Evolutionary conservation across 1,140 invertebrate genomes (phyloP).

Genomic region (Bicyclus anynana): DNA sequence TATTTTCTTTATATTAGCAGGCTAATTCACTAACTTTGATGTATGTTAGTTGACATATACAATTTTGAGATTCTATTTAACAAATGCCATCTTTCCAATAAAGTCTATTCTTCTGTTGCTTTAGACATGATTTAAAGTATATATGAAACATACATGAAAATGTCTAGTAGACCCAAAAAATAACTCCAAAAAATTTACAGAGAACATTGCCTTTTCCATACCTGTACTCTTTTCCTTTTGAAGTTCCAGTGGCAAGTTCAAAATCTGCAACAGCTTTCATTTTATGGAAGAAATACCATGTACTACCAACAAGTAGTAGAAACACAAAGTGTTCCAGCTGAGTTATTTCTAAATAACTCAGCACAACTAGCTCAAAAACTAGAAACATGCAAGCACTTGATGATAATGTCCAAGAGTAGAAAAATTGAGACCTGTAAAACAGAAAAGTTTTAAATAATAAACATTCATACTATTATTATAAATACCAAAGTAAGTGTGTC

Average conservation of each 20-base stretch:
- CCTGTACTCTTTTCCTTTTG: slow-evolving; percentile 55
- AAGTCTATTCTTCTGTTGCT: too few species aligned
- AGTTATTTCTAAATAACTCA: slow-evolving; percentile 82
- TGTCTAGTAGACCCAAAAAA: too few species aligned
- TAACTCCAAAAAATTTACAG: too few species aligned
- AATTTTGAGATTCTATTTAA: too few species aligned
- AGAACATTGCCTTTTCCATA: slow-evolving; percentile 21
- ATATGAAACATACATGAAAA: too few species aligned
- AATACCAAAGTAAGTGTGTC: not conserved
- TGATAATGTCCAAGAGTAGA: slow-evolving; percentile 82
- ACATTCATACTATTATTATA: not conserved
- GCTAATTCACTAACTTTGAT: too few species aligned
- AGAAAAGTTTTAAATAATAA: slow-evolving; percentile 9
- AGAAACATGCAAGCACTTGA: slow-evolving; percentile 80
- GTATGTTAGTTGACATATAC: too few species aligned
- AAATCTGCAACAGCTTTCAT: slow-evolving; percentile 72
- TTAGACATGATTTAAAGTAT: too few species aligned
- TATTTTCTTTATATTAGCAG: too few species aligned
- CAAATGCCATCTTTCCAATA: too few species aligned
- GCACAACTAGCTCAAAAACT: slow-evolving; percentile 81
- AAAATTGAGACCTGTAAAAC: slow-evolving; percentile 80
- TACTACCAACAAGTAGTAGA: slow-evolving; percentile 77
- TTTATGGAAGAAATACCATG: slow-evolving; percentile 79
- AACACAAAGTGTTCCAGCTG: slow-evolving; percentile 82
- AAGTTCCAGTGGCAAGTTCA: slow-evolving; percentile 1